These are phyloP conservation scores for Crypturellus tataupa DNA, from an alignment of 2,797 vertebrate species.

Conservation along the genomic window DNA sequence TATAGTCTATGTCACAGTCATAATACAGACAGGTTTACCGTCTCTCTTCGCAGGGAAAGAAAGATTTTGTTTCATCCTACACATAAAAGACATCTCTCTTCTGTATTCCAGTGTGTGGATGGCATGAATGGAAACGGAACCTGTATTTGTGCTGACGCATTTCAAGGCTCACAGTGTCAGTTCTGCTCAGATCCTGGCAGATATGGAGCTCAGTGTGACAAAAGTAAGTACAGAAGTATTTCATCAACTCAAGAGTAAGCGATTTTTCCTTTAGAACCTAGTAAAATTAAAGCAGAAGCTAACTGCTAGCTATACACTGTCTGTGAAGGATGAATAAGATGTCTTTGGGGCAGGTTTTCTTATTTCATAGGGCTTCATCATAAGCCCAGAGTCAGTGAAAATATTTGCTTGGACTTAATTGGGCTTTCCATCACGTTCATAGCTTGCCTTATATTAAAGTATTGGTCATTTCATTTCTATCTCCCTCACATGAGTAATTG, in stretches of 20 bases:
- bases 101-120: slow-evolving; percentile 85
- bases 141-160: slow-evolving; percentile 86
- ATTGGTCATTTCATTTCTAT: background rate
- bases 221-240: slow-evolving; percentile 76
- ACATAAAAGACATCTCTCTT: background rate
- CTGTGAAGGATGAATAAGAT: background rate
- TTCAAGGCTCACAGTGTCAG: slow-evolving; percentile 89
- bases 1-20: background rate
- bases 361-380: background rate
- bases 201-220: slow-evolving; percentile 88
- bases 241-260: background rate
- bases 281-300: background rate
- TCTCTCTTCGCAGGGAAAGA: background rate
- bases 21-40: background rate
- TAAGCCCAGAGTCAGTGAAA: background rate
- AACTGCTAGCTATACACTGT: background rate
- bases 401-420: background rate
- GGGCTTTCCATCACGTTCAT: background rate
- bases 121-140: slow-evolving; percentile 87
- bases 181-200: slow-evolving; percentile 85
- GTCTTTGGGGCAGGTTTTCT: background rate
- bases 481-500: background rate
- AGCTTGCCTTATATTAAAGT: background rate
- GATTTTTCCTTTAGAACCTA: background rate
- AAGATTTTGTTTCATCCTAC: background rate